A percentile compares a stretch with the other conserved stretches of the same genome.
Evolutionary conservation across 2,888 invertebrate genomes (phyloP).

Genomic region (Cylloceria caligata): DNA sequence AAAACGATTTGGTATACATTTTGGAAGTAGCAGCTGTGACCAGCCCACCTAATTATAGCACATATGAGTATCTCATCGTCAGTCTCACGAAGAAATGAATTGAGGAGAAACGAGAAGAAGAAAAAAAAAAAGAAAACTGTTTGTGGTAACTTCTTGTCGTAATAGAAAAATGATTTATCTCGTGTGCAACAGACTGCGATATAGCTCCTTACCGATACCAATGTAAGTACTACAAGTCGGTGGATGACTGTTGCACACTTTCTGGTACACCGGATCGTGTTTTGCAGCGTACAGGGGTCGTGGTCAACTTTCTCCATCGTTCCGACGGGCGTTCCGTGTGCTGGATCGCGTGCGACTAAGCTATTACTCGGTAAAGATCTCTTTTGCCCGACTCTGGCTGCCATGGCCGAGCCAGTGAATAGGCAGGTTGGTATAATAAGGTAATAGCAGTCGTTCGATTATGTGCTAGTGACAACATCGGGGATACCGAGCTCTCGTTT

Average conservation of each 20-base stretch:
- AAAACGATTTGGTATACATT: constrained; percentile 52
- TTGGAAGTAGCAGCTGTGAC: constrained; percentile 72
- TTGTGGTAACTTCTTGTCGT: not conserved
- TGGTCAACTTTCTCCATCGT: constrained; percentile 81
- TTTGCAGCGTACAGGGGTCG: constrained; percentile 75
- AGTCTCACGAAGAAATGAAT: not conserved
- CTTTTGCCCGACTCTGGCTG: constrained; percentile 45
- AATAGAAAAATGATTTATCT: constrained; percentile 32
- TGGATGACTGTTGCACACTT: constrained; percentile 42
- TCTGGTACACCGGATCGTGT: constrained; percentile 48
- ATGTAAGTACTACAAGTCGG: constrained; percentile 9
- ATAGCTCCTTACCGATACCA: not conserved
- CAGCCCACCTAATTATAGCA: constrained; percentile 70
- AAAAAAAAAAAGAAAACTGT: not conserved
- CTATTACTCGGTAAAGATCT: constrained; percentile 65
- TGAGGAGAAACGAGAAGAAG: too few species aligned
- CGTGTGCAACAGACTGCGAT: not conserved
- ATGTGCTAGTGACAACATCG: constrained; percentile 63
- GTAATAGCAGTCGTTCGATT: constrained; percentile 62
- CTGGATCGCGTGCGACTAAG: constrained; percentile 73
- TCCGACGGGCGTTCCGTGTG: constrained; percentile 71
- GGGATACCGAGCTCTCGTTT: constrained; percentile 5
- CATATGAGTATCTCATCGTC: not conserved
- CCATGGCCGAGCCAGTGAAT: constrained; percentile 55
- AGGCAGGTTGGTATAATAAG: constrained; percentile 45